These are phyloP conservation scores for Rhopalosiphum padi DNA, from an alignment of 1,140 invertebrate genomes.

Conservation along the genomic window DNA sequence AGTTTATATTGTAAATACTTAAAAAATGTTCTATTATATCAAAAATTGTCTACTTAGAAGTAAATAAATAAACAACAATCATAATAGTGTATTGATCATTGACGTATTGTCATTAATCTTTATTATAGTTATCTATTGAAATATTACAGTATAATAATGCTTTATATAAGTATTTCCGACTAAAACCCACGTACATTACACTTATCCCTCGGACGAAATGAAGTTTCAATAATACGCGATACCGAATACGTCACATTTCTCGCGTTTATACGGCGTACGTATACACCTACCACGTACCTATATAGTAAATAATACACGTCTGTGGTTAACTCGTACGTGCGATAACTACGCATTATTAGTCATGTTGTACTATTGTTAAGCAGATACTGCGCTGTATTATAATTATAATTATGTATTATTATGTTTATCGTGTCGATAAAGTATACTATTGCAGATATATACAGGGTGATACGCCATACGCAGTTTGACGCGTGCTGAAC, in stretches of 20 bases:
- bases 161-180: neutral
- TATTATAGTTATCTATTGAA: neutral
- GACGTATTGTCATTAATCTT: neutral
- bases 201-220: neutral
- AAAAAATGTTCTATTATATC: too few relatives aligned
- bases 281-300: neutral
- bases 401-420: constrained; percentile 13
- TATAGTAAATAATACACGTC: neutral
- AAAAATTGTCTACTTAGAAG: too few relatives aligned
- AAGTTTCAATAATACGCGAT: neutral
- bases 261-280: neutral
- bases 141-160: neutral
- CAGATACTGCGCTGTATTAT: neutral
- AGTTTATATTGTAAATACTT: too few relatives aligned
- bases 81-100: too few relatives aligned
- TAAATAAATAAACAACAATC: too few relatives aligned
- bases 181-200: neutral
- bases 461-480: neutral
- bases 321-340: neutral
- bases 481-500: too few relatives aligned
- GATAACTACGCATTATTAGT: constrained; percentile 15
- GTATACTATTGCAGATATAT: neutral
- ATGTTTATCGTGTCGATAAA: neutral
- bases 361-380: constrained; percentile 1
- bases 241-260: neutral